Percentiles rank a stretch among this genome's conserved stretches.
Conservation (phyloP, 2,797 vertebrate species). For the Buceros bicornis region DNA sequence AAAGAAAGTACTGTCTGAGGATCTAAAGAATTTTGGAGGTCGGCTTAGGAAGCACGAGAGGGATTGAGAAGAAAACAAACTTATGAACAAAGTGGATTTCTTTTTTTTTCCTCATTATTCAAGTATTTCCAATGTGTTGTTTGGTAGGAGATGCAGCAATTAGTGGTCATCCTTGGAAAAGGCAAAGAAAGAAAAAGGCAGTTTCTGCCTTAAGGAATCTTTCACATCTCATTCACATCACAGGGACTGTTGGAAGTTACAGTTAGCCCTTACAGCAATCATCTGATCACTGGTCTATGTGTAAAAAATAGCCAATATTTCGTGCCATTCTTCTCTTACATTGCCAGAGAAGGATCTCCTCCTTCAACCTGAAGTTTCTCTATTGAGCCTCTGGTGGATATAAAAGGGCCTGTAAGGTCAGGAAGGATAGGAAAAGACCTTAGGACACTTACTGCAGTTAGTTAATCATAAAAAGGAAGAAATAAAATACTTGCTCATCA, state of each 20-base stretch:
- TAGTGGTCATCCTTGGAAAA: constrained; percentile 30
- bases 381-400: background rate
- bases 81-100: background rate
- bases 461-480: background rate
- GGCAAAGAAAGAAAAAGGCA: background rate
- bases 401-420: background rate
- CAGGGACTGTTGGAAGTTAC: background rate
- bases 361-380: background rate
- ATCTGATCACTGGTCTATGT: background rate
- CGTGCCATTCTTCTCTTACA: background rate
- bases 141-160: background rate
- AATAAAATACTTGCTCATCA: background rate
- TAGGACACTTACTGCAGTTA: background rate
- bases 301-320: background rate
- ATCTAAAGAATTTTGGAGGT: background rate
- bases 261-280: constrained; percentile 2
- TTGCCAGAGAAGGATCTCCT: background rate
- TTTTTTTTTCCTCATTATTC: background rate
- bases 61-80: background rate
- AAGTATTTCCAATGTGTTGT: background rate
- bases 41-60: background rate
- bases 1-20: background rate
- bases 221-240: constrained; percentile 26
- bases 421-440: background rate
- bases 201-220: constrained; percentile 32